Evolutionary conservation across 1,140 invertebrate species (phyloP), one percentile per base, ranked within the genome.

Genomic region (Calosoma granatense): DNA sequence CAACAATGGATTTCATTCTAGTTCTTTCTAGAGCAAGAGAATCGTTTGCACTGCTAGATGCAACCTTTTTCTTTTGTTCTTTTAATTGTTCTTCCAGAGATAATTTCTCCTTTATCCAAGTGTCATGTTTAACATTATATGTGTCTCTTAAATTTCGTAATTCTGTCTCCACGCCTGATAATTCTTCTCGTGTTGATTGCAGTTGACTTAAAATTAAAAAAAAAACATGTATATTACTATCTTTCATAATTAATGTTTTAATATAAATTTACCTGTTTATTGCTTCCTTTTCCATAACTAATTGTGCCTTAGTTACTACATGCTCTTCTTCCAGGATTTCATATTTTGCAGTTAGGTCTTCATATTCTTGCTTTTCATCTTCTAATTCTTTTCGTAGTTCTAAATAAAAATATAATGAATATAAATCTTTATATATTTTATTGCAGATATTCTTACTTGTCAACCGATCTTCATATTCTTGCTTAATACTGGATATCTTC

Each of bases 301-400:
- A 71, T 70, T 86, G 79, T 14, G 85, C 81, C 70, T 90, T 91
- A 53, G 83, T 84, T 0, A 87, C 78, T 0, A 89, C 85, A 61
- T 87, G 86, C 65, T 91, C 87, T 68, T 91, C 87, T 65, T 86
- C 83, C n/a, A 94, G 71, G 57, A 86, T 76, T 65, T 90, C 88
- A 70, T 91, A 89, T 69, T 88, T 90, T 1, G 77, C 75, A 21
- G 86, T 90, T 4, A 93, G 72, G 61, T 91, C 88, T 59, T 89
- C 84, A 68, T 87, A 87, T 60, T 88, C 84, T 58, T 85, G 80
- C 56, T 81, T 81, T 65, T 85, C 84, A 19, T 75, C 75, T 26
- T 76, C 76, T 23, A 90, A 61, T 36, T 82, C 78, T 61, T 78
- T 73, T 70, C 89, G 83, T 60, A 88, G 67, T 67, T 80, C 86